Base-by-base conservation (phyloP, 2,113 vertebrate genomes). In the Circaetus cinerascens region DNA sequence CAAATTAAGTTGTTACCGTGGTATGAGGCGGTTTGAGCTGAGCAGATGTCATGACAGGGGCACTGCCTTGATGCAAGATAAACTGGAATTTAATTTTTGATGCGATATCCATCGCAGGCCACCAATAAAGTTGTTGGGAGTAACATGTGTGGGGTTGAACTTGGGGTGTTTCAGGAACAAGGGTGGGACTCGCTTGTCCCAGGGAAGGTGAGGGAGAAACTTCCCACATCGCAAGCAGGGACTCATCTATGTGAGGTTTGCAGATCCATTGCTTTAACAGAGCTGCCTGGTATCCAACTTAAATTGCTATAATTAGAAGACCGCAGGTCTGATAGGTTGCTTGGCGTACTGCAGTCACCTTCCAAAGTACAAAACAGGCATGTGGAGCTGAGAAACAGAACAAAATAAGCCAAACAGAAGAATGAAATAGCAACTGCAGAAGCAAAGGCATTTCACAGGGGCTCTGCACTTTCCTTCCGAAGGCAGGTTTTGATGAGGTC, bases 331-430 rank as follows among this genome's bases (percentile, higher is more conserved):
- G 11, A 6, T 3, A 18, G 9, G 25, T 32, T 53, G 30, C n/a
- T 82, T 2, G 0, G 10, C 0, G 0, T 34, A 5, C 48, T 71
- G 64, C 40, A 60, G 55, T n/a, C 43, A 18, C 14, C 13, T 66
- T 66, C 53, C 26, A 32, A 69, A 80, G 59, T 22, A 60, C 27
- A 8, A 20, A 45, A 21, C 4, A 27, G 62, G 41, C 14, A 56
- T 30, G 50, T 18, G 36, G 40, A 66, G 13, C 2, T 27, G 25
- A 69, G 71, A 83, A 92, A 75, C 3, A 0, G 10, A 48, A 27
- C 29, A 36, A 83, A 41, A 29, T 7, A 36, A 73, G 13, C 9
- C 74, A 19, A 8, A 5, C 4, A 8, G 55, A n/a, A 56, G 32
- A 48, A 30, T 3, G 36, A 48, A 79, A 77, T 7, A 20, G 29